phyloP scores from a whole-genome alignment of 2,113 vertebrate species.

The Ptyas mucosa region DNA sequence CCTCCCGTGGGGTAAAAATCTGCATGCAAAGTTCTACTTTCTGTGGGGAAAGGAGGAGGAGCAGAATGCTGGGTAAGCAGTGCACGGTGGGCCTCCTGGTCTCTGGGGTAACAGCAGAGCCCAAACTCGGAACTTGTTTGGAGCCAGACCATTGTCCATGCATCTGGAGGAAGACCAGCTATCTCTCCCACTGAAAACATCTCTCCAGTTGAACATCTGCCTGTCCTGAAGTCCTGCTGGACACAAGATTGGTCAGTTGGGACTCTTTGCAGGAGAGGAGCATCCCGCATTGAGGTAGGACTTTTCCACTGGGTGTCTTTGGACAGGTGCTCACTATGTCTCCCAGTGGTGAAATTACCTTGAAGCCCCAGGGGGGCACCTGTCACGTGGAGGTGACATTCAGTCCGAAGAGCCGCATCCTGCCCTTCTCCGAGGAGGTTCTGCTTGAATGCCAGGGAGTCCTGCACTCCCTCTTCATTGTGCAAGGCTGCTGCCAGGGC shows the following conservation, averaged over 20 bases:
- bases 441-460: constrained; percentile 70
- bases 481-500: constrained; percentile 81
- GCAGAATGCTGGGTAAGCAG: background rate
- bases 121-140: too few relatives aligned
- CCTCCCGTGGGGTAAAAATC: background rate
- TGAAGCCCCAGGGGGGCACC: constrained; percentile 70
- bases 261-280: background rate
- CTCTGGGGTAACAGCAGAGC: background rate
- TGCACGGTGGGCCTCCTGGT: background rate
- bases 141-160: background rate
- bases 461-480: constrained; percentile 72
- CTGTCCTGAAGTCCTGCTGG: background rate
- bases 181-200: background rate
- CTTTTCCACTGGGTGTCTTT: background rate
- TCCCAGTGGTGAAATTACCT: constrained; percentile 64
- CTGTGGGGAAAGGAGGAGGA: background rate
- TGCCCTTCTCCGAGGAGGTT: constrained; percentile 74
- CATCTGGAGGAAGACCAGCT: background rate
- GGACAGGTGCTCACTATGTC: constrained; percentile 68
- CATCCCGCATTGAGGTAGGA: too few relatives aligned
- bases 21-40: background rate
- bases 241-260: background rate
- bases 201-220: background rate
- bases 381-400: constrained; percentile 77
- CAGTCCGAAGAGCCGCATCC: constrained; percentile 64